These are phyloP conservation scores for Dendrolimus pini DNA, from an alignment of 2,888 invertebrate species.

Conservation along the genomic window DNA sequence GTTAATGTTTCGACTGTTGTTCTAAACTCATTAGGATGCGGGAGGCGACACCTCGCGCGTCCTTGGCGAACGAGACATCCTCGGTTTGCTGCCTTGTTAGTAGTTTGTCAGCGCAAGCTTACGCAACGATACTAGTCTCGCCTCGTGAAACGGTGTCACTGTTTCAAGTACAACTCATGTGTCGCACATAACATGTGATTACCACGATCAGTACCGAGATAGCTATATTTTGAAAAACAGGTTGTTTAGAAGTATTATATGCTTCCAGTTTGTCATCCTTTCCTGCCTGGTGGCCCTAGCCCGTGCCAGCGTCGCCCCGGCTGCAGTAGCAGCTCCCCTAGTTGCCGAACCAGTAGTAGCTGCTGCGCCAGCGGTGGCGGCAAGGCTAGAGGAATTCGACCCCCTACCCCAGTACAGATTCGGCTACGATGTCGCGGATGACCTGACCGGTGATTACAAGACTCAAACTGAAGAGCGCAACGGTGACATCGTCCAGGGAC, in stretches of 20 bases:
- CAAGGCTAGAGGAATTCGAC: slow-evolving; percentile 62
- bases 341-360: slow-evolving; percentile 42
- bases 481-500: slow-evolving; percentile 68
- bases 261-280: slow-evolving; percentile 44
- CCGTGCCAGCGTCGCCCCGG: slow-evolving; percentile 37
- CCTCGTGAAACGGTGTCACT: slow-evolving; percentile 64
- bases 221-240: slow-evolving; percentile 1
- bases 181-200: slow-evolving; percentile 23
- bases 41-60: slow-evolving; percentile 30
- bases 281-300: slow-evolving; percentile 49
- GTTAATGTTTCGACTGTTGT: slow-evolving; percentile 4
- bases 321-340: slow-evolving; percentile 35
- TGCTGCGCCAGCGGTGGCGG: slow-evolving; percentile 25
- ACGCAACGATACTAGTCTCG: slow-evolving; percentile 56
- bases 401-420: slow-evolving; percentile 75
- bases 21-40: slow-evolving; percentile 46
- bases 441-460: slow-evolving; percentile 59
- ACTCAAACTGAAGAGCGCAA: slow-evolving; percentile 63
- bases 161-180: slow-evolving; percentile 61
- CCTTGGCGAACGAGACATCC: slow-evolving; percentile 54
- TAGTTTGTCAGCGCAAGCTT: slow-evolving; percentile 61
- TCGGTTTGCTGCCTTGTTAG: slow-evolving; percentile 62
- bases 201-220: slow-evolving; percentile 5
- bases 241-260: not conserved
- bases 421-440: slow-evolving; percentile 55